phyloP scores from a whole-genome alignment of 1,140 invertebrate species.

The Contarinia nasturtii region DNA sequence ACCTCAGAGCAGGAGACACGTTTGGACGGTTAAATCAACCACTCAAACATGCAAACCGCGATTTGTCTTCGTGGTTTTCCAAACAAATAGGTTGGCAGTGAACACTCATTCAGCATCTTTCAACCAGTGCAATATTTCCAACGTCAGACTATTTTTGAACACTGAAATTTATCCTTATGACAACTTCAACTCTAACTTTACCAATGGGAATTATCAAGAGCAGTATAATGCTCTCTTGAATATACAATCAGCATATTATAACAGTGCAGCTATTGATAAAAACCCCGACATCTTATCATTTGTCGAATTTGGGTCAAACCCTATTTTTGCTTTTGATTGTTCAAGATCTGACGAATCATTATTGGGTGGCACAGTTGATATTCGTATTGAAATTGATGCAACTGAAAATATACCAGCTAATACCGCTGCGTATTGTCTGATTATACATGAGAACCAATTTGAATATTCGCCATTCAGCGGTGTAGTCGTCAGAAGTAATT shows the following conservation, averaged over 20 bases:
- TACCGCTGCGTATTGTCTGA: conserved; percentile 9
- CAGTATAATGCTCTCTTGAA: conserved; percentile 12
- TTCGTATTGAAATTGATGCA: conserved; percentile 11
- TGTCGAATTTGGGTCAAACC: conserved; percentile 3
- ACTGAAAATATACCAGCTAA: conserved; percentile 6
- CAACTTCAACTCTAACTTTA: conserved; percentile 11
- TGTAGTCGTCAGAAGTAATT: conserved; percentile 2
- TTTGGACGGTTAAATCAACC: conserved; percentile 16
- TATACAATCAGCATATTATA: conserved; percentile 14
- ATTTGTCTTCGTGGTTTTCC: conserved; percentile 11
- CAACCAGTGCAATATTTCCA: conserved; percentile 11
- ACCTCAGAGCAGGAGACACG: conserved; percentile 10
- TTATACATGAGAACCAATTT: conserved; percentile 11
- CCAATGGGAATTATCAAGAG: conserved; percentile 5
- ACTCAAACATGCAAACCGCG: conserved; percentile 15
- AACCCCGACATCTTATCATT: conserved; percentile 3
- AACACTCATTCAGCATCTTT: conserved; percentile 7
- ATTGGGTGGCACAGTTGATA: conserved; percentile 10
- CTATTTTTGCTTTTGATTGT: conserved; percentile 12
- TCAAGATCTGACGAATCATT: conserved; percentile 10
- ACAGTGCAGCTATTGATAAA: background rate
- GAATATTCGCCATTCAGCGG: conserved; percentile 7
- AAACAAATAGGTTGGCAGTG: conserved; percentile 8
- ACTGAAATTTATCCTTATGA: conserved; percentile 14
- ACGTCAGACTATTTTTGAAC: conserved; percentile 13